Evolutionary conservation across 2,113 vertebrate species (phyloP).

Genomic region (Bettongia penicillata): DNA sequence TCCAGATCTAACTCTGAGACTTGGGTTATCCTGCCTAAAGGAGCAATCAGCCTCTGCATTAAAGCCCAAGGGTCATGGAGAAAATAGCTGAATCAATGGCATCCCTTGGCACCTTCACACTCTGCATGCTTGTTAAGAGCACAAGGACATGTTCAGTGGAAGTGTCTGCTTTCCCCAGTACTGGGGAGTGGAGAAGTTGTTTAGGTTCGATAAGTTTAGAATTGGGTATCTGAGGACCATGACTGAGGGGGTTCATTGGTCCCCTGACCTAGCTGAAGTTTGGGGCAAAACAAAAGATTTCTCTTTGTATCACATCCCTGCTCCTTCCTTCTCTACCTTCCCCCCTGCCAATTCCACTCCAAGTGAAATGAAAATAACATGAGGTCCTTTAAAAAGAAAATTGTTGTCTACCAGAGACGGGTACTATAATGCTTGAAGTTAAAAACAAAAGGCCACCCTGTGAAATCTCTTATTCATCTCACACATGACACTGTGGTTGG

Average conservation of each 20-base stretch:
- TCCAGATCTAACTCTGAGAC: neutral
- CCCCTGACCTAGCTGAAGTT: neutral
- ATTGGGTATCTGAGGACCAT: neutral
- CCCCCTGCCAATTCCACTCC: neutral
- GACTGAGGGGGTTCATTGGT: neutral
- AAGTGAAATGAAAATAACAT: constrained; percentile 38
- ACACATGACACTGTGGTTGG: neutral
- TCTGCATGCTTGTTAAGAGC: neutral
- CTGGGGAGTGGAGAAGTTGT: neutral
- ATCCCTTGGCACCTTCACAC: neutral
- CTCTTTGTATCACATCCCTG: no score
- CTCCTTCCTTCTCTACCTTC: neutral
- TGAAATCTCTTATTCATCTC: constrained; percentile 3
- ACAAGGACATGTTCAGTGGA: neutral
- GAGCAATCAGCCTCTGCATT: neutral
- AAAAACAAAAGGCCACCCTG: neutral
- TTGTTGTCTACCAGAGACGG: neutral
- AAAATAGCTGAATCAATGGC: neutral
- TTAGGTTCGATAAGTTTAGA: neutral
- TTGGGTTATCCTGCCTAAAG: neutral
- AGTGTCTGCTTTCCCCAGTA: neutral
- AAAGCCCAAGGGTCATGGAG: neutral
- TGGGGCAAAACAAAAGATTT: neutral
- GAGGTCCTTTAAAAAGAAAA: neutral
- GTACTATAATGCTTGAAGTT: no score